Evolutionary conservation across 2,797 vertebrate genomes (phyloP).

Genomic region (Gymnothorax javanicus): DNA sequence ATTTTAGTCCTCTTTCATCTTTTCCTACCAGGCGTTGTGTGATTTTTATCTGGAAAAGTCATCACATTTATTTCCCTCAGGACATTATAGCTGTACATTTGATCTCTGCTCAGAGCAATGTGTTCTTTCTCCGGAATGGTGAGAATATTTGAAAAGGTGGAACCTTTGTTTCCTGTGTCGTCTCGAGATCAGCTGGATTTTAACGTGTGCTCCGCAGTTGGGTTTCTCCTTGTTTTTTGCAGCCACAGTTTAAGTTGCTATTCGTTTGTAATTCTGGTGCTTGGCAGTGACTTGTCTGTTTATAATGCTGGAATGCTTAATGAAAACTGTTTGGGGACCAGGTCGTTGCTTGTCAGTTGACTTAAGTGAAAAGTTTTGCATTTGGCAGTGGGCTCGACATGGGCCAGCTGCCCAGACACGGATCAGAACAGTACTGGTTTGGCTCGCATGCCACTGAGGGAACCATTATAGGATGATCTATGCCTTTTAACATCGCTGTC

Average conservation of each 20-base stretch:
- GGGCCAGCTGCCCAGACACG: not conserved
- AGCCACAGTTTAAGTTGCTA: not conserved
- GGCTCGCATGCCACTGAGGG: not conserved
- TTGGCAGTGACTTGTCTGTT: not conserved
- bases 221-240: not conserved
- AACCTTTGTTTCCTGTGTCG: not conserved
- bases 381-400: conserved; percentile 3
- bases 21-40: not conserved
- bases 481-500: not conserved
- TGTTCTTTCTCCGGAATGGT: not conserved
- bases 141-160: not conserved
- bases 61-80: not conserved
- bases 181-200: not conserved
- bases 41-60: not conserved
- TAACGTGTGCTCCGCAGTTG: not conserved
- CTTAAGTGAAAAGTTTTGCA: not conserved
- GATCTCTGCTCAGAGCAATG: not conserved
- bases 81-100: not conserved
- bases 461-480: not conserved
- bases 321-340: not conserved
- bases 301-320: not conserved
- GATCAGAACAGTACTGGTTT: conserved; percentile 5
- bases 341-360: not conserved
- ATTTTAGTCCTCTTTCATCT: not conserved
- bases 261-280: not conserved